Percentiles rank a stretch among this genome's conserved stretches.
Evolutionary conservation across 2,888 invertebrate genomes (phyloP).

Genomic region (Bombylius discolor): DNA sequence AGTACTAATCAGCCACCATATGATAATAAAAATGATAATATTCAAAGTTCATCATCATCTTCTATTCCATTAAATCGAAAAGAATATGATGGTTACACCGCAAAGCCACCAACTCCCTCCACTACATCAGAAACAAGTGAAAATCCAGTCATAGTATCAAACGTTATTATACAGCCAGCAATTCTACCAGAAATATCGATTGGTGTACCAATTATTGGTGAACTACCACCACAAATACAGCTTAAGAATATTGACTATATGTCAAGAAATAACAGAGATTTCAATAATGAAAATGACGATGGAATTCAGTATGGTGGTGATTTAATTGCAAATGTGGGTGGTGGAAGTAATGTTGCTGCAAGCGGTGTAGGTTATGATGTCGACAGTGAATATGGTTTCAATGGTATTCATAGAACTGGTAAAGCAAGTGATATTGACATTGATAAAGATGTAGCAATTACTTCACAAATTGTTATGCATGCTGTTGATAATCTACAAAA

Average conservation of each 20-base stretch:
- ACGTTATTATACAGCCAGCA: constrained; percentile 35
- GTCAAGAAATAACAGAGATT: constrained; percentile 16
- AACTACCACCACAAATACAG: constrained; percentile 36
- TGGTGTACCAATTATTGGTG: constrained; percentile 36
- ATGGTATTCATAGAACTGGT: not conserved
- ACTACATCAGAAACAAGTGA: constrained; percentile 4
- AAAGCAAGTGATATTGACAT: constrained; percentile 1
- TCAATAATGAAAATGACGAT: constrained; percentile 15
- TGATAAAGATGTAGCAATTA: constrained; percentile 9
- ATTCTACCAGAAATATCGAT: constrained; percentile 31
- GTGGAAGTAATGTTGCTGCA: constrained; percentile 6
- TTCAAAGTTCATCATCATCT: not conserved
- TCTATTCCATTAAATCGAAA: not conserved
- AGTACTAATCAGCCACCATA: constrained; percentile 5
- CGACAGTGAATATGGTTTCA: constrained; percentile 20
- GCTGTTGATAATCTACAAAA: constrained; percentile 28
- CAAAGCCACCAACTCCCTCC: not conserved
- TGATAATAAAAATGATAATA: constrained; percentile 12
- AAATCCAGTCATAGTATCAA: constrained; percentile 17
- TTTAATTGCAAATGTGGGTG: constrained; percentile 29
- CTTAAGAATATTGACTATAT: constrained; percentile 35
- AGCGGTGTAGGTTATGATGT: constrained; percentile 12
- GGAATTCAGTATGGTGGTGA: constrained; percentile 35
- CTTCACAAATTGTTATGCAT: constrained; percentile 17
- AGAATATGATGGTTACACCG: too few species aligned